Evolutionary conservation across 2,797 vertebrate genomes (phyloP), one percentile per base, ranked within the genome.

Genomic region (Poeciliopsis gracilis): DNA sequence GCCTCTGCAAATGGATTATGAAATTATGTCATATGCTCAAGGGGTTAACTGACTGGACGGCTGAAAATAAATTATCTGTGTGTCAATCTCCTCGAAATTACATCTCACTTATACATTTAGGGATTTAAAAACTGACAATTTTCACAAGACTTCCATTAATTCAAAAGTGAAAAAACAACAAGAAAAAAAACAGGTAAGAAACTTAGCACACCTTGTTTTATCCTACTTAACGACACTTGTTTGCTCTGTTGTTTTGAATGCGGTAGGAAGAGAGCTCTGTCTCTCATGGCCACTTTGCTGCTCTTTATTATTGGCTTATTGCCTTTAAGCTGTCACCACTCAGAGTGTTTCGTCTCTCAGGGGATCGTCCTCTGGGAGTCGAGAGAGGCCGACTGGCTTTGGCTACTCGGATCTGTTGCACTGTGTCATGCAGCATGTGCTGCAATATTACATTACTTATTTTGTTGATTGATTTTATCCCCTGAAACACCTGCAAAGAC

Each of bases 291-390:
- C 93, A 92, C 88, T 94, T 94, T 93, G 88, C 92, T 82, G 88
- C 79, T 93, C 91, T 94, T 94, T 93, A 93, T 94, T 94, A 94
- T 94, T 91, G 93, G 92, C 92, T 93, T 94, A 93, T 93, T 95
- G 93, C 94, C 93, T 94, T 90, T 91, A 88, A 93, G 90, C 93
- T 94, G 92, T 95, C 93, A 94, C 93, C 91, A 92, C 92, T 94
- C 88, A 87, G 83, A 93, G 90, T 90, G 73, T 87, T 88, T 84
- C 84, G 77, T 67, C 91, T 93, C 92, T 92, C 92, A 74, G 79
- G 94, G 93, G 94, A 93, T 83, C 71, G 86, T 92, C 92, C 90
- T 91, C 61, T 81, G 92, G 93, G 92, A 93, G 87, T 90, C 41
- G 46, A 85, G 86, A 87, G 87, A 90, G 88, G 87, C 86, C 74